Evolutionary conservation across 2,797 vertebrate genomes (phyloP).

Genomic region (Telmatherina bonti): DNA sequence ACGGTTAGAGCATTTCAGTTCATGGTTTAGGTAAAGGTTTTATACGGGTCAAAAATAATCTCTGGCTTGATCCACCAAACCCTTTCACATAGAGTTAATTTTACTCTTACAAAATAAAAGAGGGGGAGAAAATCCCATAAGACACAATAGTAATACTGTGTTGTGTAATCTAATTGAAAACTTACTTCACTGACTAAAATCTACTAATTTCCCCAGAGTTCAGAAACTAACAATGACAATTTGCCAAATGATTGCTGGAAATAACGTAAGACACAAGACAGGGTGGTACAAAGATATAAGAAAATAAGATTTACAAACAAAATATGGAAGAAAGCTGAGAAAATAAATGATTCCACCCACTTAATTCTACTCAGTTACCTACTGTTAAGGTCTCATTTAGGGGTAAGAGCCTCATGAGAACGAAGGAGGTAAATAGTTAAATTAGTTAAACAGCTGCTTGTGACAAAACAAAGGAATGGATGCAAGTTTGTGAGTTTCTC

Average conservation of each 20-base stretch:
- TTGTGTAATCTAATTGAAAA: conserved; percentile 55
- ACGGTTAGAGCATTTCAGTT: neutral
- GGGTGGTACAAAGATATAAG: neutral
- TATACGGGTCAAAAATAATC: neutral
- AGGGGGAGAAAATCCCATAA: conserved; percentile 7
- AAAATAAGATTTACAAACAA: conserved; percentile 3
- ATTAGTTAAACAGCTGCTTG: too few relatives aligned
- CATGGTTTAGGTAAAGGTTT: conserved; percentile 2
- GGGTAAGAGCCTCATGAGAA: neutral
- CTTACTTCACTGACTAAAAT: conserved; percentile 45
- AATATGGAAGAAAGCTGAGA: neutral
- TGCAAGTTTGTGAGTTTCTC: too few relatives aligned
- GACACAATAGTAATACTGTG: conserved; percentile 17
- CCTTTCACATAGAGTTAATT: neutral
- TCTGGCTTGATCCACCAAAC: conserved; percentile 2
- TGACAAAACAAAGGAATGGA: too few relatives aligned
- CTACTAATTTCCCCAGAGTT: conserved; percentile 45
- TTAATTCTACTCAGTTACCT: too few relatives aligned
- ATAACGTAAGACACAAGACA: neutral
- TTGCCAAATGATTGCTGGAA: conserved; percentile 26
- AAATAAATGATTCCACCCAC: too few relatives aligned
- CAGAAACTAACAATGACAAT: conserved; percentile 36
- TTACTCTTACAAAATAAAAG: neutral
- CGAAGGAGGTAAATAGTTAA: too few relatives aligned
- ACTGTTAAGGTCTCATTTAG: too few relatives aligned